Conservation (phyloP, 2,113 vertebrate species). For the Clarias batrachus region DNA sequence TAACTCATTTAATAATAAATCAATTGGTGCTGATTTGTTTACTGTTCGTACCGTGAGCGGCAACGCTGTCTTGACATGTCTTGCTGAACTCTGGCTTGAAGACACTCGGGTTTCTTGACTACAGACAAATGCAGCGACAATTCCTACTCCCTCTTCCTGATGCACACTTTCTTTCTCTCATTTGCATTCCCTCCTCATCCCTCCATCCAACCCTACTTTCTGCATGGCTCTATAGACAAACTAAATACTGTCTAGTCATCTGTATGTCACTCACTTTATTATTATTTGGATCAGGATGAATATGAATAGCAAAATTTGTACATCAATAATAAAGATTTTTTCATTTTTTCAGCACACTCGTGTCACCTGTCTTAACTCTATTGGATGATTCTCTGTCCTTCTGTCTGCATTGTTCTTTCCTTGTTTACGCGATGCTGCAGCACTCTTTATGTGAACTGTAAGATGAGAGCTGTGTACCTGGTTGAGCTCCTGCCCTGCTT, state of each 20-base stretch:
- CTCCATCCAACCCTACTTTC: neutral
- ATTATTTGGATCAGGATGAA: neutral
- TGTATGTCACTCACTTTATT: slow-evolving; percentile 5
- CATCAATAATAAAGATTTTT: neutral
- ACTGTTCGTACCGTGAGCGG: neutral
- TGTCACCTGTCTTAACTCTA: neutral
- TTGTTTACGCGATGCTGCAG: neutral
- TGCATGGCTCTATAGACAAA: slow-evolving; percentile 34
- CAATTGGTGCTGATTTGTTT: too few relatives aligned
- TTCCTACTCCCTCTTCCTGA: neutral
- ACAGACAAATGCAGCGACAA: neutral
- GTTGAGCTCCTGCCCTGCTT: neutral
- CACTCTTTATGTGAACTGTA: slow-evolving; percentile 19
- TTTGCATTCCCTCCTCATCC: neutral
- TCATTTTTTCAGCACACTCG: neutral
- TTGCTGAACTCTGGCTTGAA: neutral
- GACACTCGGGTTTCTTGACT: neutral
- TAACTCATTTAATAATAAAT: neutral
- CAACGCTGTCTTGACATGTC: neutral
- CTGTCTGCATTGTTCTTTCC: neutral
- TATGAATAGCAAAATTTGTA: neutral
- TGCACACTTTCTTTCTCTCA: neutral
- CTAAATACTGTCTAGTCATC: slow-evolving; percentile 27
- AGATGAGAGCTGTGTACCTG: slow-evolving; percentile 27
- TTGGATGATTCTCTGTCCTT: neutral